phyloP scores from a whole-genome alignment of 35 echinoderm and acorn worm genomes.

The Lytechinus pictus region DNA sequence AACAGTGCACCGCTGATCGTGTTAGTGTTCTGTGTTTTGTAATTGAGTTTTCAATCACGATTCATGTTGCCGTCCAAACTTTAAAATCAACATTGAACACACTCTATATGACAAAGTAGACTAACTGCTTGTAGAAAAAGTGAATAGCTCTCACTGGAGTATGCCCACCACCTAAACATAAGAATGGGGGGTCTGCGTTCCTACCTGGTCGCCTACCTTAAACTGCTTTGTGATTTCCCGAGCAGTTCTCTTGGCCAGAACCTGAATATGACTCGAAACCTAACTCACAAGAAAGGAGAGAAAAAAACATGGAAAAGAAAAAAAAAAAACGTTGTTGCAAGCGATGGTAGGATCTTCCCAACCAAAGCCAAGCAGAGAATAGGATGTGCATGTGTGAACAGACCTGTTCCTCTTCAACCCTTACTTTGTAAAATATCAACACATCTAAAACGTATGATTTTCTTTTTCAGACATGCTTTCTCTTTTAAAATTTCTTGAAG shows the following conservation, averaged over 20 bases:
- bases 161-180: background rate
- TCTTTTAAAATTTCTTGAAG: too few species aligned
- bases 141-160: background rate
- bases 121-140: too few species aligned
- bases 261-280: constrained; percentile 99
- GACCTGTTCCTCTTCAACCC: background rate
- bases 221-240: constrained; percentile 89
- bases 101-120: too few species aligned
- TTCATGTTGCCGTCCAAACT: too few species aligned
- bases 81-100: too few species aligned
- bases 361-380: background rate
- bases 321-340: background rate
- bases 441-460: too few species aligned
- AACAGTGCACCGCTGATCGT: too few species aligned
- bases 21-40: too few species aligned
- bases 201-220: constrained; percentile 71
- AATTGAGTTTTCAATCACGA: too few species aligned
- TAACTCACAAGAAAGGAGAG: constrained; percentile 42
- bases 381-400: background rate
- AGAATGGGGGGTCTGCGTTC: background rate
- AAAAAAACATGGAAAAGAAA: background rate
- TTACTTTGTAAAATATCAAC: too few species aligned
- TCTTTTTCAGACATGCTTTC: too few species aligned
- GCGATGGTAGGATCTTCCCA: background rate
- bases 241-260: constrained; percentile 93